Percentiles rank a stretch among this genome's conserved stretches.
Evolutionary conservation across 2,113 vertebrate species (phyloP).

Genomic region (Circaetus cinerascens): DNA sequence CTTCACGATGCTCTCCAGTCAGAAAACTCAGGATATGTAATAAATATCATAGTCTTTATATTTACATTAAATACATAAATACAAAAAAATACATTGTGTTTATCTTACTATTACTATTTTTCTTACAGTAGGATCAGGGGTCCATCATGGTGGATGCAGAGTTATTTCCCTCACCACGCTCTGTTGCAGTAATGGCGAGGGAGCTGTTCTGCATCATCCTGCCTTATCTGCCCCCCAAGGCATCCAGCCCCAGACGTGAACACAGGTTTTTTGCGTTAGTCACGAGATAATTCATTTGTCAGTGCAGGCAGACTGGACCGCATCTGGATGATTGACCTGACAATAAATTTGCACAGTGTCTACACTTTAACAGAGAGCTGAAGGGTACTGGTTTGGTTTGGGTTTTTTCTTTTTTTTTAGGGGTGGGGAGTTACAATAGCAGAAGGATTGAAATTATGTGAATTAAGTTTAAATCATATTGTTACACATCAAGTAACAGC

Average conservation of each 20-base stretch:
- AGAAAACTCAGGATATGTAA: not conserved
- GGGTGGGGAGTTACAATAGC: not conserved
- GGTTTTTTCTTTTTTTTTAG: not conserved
- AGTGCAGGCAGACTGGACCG: not conserved
- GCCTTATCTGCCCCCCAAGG: not conserved
- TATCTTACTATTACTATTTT: not conserved
- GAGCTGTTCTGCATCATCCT: not conserved
- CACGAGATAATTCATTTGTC: not conserved
- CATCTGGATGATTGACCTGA: not conserved
- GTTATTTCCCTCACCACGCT: not conserved
- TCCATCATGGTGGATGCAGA: not conserved
- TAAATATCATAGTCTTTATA: not conserved
- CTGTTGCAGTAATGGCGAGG: not conserved
- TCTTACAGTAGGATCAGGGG: not conserved
- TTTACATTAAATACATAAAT: not conserved
- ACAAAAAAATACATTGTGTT: not conserved
- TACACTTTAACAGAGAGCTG: not conserved
- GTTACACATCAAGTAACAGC: not conserved
- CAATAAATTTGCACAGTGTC: not conserved
- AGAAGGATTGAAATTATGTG: not conserved
- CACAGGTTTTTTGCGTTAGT: not conserved
- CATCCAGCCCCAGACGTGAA: not conserved
- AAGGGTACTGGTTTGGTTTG: not conserved
- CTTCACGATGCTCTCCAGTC: not conserved
- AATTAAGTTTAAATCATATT: not conserved